A percentile compares a stretch with the other conserved stretches of the same genome.
These are phyloP conservation scores for Chiloscyllium plagiosum DNA, from an alignment of 2,113 vertebrate species.

Conservation along the genomic window DNA sequence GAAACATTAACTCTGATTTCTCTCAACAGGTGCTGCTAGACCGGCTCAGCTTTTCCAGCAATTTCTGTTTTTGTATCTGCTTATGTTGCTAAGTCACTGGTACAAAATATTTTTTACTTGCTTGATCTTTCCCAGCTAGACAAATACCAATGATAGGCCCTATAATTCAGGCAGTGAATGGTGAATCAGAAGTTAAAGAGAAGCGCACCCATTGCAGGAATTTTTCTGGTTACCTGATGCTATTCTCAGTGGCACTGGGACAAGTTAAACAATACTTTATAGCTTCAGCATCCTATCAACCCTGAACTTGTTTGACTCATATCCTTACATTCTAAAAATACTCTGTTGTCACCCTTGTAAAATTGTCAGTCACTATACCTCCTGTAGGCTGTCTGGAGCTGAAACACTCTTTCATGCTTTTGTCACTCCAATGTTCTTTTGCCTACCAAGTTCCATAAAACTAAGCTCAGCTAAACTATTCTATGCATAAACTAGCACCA, in stretches of 20 bases:
- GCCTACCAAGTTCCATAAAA: not conserved
- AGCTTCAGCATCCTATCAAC: not conserved
- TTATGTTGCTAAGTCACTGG: not conserved
- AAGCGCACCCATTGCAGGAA: not conserved
- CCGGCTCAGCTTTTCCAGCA: too few relatives aligned
- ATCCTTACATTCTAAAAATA: not conserved
- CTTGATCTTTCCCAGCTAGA: not conserved
- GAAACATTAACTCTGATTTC: too few relatives aligned
- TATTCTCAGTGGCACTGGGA: not conserved
- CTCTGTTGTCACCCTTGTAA: not conserved
- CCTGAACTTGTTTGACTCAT: not conserved
- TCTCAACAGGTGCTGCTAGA: too few relatives aligned
- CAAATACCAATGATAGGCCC: not conserved
- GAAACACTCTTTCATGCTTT: not conserved
- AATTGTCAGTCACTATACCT: not conserved
- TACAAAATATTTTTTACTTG: not conserved
- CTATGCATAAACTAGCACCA: not conserved
- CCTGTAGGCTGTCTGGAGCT: not conserved
- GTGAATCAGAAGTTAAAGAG: not conserved
- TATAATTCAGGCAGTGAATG: not conserved
- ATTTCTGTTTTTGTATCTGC: not conserved
- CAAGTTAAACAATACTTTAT: not conserved
- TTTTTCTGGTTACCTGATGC: not conserved
- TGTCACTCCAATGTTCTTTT: not conserved
- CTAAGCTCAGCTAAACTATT: not conserved